Base-by-base conservation (phyloP, 2,888 invertebrate genomes). In the Abrostola triplasia region DNA sequence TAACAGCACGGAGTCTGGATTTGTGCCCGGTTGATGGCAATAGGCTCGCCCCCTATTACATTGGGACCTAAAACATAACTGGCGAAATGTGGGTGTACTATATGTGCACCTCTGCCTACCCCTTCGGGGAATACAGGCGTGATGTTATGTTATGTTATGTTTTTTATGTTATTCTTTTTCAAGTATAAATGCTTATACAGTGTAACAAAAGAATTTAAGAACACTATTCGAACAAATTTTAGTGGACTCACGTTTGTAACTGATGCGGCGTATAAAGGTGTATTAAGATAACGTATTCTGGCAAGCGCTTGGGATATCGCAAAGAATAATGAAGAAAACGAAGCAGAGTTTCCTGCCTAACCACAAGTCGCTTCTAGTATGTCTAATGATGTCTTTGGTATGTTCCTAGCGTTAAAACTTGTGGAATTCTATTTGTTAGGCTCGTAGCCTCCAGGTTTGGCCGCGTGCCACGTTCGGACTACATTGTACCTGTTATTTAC, bases 401-500 rank as follows among this genome's bases (percentile, higher is more conserved):
- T 57, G 71, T 71, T 55, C 54, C 44, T 48, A 65, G 70, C 76
- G 60, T 68, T 69, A 73, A 74, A 74, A 77, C 74, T 73, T 77
- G 70, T 65, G 62, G 70, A 68, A 74, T 74, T 74, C 76, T 72
- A 64, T 71, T 76, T 70, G 70, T 59, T 51, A 35, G 41, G 42
- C 59, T 71, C 57, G n/a, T 56, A 44, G 66, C 50, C 72, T 54
- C 54, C 38, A 44, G 56, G 48, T 76, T 67, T 74, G 74, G 74
- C 74, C 36, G 40, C 13, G 42, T 64, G 77, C 74, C 74, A 77
- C 50, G 52, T 24, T 41, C 37, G 40, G 57, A 74, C 73, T 68
- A 64, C 61, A 73, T 69, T 65, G 78, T 69, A 77, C 78, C 70
- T 77, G 78, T 63, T 77, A 74, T 74, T 77, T 68, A 74, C 60